Evolutionary conservation across 2,797 vertebrate species (phyloP).

Genomic region (Darevskia nairensis): DNA sequence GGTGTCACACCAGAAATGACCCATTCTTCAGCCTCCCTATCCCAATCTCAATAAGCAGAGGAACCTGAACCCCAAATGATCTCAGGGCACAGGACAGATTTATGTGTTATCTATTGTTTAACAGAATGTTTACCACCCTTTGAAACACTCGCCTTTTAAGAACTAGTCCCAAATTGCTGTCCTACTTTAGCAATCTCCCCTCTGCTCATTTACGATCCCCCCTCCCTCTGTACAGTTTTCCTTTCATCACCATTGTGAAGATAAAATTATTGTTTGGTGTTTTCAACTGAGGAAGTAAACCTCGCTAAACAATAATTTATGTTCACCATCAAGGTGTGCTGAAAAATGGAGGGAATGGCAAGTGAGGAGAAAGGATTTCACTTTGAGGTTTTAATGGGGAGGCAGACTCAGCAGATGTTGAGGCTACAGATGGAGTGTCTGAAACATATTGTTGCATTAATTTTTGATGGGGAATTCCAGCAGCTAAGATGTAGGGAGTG

Average conservation of each 20-base stretch:
- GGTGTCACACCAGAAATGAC: too few relatives aligned
- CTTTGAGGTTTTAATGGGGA: conserved; percentile 47
- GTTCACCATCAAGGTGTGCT: conserved; percentile 34
- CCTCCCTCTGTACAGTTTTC: not conserved
- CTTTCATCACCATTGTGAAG: conserved; percentile 15
- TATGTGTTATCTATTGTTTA: not conserved
- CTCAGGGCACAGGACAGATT: not conserved
- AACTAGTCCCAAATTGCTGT: not conserved
- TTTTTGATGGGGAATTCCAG: conserved; percentile 67
- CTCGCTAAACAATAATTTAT: conserved; percentile 35
- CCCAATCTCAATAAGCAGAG: too few relatives aligned
- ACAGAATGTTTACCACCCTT: not conserved
- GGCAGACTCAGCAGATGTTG: conserved; percentile 62
- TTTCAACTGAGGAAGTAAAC: conserved; percentile 39
- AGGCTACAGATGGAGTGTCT: conserved; percentile 53
- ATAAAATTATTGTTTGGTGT: not conserved
- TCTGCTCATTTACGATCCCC: not conserved
- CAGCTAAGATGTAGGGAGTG: conserved; percentile 43
- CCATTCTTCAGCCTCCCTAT: too few relatives aligned
- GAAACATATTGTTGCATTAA: conserved; percentile 60
- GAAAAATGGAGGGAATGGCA: not conserved
- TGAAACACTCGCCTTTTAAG: not conserved
- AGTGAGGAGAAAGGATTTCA: not conserved
- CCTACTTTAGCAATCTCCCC: not conserved
- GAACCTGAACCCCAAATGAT: not conserved